phyloP scores from a whole-genome alignment of 92 coral and sea anemone species.

The Desmophyllum pertusum region DNA sequence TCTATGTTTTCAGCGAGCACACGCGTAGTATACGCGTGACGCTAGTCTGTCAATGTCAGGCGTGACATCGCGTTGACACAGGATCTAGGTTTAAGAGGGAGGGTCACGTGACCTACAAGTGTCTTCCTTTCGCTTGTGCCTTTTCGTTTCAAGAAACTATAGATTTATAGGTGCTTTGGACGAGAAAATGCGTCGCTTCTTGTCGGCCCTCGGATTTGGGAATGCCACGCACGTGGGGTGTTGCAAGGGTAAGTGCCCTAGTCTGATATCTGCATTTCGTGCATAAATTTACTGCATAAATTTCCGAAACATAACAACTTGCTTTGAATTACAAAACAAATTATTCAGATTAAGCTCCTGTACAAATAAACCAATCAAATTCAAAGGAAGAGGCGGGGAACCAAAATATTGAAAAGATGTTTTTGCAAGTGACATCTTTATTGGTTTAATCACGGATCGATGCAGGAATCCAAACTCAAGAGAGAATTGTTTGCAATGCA shows the following conservation, averaged over 20 bases:
- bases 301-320: no score
- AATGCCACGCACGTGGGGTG: conserved; percentile 39
- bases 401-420: not conserved
- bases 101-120: not conserved
- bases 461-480: no score
- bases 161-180: conserved; percentile 1
- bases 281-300: no score
- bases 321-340: no score
- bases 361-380: no score
- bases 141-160: not conserved
- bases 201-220: conserved; percentile 15
- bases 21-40: not conserved
- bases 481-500: no score
- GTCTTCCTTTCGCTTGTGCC: no score
- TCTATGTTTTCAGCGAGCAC: not conserved
- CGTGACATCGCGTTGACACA: no score
- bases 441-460: no score
- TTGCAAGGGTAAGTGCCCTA: conserved; percentile 17
- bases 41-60: not conserved
- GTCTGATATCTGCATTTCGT: conserved; percentile 7
- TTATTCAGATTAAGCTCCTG: no score
- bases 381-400: no score
- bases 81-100: no score
- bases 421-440: not conserved
- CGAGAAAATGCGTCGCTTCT: not conserved